phyloP scores from a whole-genome alignment of 2,113 vertebrate genomes.

The Neofelis nebulosa region DNA sequence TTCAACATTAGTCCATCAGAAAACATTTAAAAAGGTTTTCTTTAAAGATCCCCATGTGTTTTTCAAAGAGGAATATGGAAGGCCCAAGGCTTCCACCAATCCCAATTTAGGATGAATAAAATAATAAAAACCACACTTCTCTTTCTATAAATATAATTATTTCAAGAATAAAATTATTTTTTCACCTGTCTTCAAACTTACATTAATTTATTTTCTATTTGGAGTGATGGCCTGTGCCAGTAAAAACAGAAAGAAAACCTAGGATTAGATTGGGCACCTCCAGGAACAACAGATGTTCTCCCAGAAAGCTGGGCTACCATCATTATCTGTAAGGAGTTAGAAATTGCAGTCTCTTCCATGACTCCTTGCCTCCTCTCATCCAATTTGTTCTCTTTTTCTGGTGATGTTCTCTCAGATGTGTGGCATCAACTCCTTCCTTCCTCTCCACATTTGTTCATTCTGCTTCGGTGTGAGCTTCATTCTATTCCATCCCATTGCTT shows the following conservation, averaged over 20 bases:
- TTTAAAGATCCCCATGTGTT: neutral
- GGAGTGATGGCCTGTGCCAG: neutral
- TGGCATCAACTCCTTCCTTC: neutral
- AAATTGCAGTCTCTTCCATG: neutral
- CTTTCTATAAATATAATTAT: neutral
- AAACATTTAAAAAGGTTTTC: neutral
- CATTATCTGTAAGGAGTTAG: neutral
- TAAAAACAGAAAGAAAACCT: neutral
- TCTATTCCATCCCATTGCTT: neutral
- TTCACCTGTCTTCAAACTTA: neutral
- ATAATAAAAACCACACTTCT: neutral
- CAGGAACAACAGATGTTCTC: neutral
- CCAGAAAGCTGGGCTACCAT: neutral
- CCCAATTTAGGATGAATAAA: slow-evolving; percentile 11
- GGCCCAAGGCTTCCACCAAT: neutral
- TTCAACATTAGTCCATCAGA: slow-evolving; percentile 52
- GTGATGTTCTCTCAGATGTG: neutral
- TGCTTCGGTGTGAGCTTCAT: neutral
- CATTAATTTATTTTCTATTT: neutral
- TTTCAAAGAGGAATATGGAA: slow-evolving; percentile 43
- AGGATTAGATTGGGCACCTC: neutral
- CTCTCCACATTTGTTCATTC: neutral
- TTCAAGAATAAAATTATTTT: neutral
- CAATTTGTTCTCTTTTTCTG: neutral
- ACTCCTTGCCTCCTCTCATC: too few species aligned